A percentile compares a stretch with the other conserved stretches of the same genome.
phyloP scores from a whole-genome alignment of 2,888 invertebrate genomes.

The Clivina fossor region DNA sequence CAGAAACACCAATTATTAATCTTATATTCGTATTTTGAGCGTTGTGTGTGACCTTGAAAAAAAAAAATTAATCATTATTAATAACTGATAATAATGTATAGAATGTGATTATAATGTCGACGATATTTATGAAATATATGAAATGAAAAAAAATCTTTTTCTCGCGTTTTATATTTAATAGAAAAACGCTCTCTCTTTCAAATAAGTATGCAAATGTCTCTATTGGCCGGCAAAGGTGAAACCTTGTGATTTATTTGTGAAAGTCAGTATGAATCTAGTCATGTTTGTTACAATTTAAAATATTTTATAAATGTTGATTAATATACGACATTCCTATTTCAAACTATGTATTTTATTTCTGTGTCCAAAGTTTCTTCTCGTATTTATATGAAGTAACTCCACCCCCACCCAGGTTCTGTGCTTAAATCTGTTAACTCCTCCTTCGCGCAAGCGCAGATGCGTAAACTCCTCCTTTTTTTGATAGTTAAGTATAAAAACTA shows the following conservation, averaged over 20 bases:
- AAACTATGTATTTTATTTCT: no score
- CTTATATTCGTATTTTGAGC: conserved; percentile 17
- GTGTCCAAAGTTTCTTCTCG: no score
- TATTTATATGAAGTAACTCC: no score
- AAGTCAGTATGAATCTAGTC: conserved; percentile 58
- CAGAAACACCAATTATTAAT: conserved; percentile 34
- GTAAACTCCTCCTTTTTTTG: no score
- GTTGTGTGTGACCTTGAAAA: conserved; percentile 29
- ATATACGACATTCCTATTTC: conserved; percentile 60
- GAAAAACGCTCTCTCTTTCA: conserved; percentile 15
- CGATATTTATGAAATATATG: no score
- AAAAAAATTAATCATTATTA: conserved; percentile 17
- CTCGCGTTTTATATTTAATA: conserved; percentile 7
- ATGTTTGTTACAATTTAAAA: conserved; percentile 60
- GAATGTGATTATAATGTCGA: conserved; percentile 22
- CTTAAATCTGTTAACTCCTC: no score
- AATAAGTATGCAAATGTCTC: conserved; percentile 27
- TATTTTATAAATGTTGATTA: conserved; percentile 61
- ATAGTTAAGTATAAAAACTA: no score
- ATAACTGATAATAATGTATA: conserved; percentile 32
- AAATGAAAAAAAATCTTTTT: no score
- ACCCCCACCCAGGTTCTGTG: no score
- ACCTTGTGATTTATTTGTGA: conserved; percentile 55
- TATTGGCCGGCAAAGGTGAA: conserved; percentile 29
- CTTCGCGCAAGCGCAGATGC: no score